A percentile compares a stretch with the other conserved stretches of the same genome.
Evolutionary conservation across 2,797 vertebrate species (phyloP).

Genomic region (Otolemur crassicaudatus): DNA sequence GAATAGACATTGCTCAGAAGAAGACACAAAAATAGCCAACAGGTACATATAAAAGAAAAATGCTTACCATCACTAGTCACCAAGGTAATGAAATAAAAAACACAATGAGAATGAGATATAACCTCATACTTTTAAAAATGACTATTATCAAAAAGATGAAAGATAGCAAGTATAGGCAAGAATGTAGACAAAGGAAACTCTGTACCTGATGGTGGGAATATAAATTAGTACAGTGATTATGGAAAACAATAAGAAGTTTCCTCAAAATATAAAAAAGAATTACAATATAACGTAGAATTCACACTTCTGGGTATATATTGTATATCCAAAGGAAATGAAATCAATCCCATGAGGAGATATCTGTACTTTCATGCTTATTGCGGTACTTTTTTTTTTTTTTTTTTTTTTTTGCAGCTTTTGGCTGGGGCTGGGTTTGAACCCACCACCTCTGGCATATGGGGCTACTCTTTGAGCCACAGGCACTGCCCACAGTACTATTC

Average conservation of each 20-base stretch:
- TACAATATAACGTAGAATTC: background rate
- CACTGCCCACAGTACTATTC: background rate
- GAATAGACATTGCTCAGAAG: background rate
- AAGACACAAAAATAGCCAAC: background rate
- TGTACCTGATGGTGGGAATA: background rate
- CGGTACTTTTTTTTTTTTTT: no score
- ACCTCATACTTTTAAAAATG: background rate
- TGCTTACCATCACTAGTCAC: background rate
- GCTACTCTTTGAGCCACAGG: no score
- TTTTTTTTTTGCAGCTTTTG: no score
- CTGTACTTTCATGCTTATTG: background rate
- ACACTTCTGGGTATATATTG: background rate
- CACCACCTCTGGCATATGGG: no score
- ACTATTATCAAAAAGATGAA: background rate
- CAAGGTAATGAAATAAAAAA: background rate
- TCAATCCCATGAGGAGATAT: background rate
- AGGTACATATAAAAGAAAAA: background rate
- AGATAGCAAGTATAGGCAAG: background rate
- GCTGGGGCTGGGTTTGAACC: no score
- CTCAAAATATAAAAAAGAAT: background rate
- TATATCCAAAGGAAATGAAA: background rate
- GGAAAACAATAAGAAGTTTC: background rate
- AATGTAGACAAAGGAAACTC: background rate
- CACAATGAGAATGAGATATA: background rate
- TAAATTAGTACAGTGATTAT: background rate